phyloP scores from a whole-genome alignment of 2,888 invertebrate genomes.

The Carterocephalus palaemon region DNA sequence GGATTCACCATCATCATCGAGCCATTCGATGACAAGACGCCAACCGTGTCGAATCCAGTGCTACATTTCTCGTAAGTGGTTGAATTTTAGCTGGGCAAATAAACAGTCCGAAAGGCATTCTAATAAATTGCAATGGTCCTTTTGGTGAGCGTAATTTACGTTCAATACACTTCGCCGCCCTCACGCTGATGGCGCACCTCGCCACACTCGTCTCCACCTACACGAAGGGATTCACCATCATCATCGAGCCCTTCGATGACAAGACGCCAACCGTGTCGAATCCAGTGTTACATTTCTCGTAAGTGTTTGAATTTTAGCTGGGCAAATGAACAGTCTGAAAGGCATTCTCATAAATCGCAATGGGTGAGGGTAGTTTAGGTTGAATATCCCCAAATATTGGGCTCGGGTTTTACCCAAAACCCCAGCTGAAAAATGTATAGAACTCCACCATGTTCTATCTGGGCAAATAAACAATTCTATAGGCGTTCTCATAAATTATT shows the following conservation, averaged over 20 bases:
- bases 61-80: conserved; percentile 84
- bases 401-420: too few relatives aligned
- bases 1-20: conserved; percentile 99
- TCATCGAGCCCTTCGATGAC: conserved; percentile 98
- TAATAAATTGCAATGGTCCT: too few relatives aligned
- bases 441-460: too few relatives aligned
- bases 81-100: too few relatives aligned
- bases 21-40: conserved; percentile 97
- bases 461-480: too few relatives aligned
- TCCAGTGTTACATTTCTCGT: conserved; percentile 90
- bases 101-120: too few relatives aligned
- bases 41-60: conserved; percentile 92
- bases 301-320: too few relatives aligned
- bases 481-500: too few relatives aligned
- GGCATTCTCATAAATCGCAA: too few relatives aligned
- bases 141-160: background rate
- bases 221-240: conserved; percentile 97
- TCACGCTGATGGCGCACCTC: conserved; percentile 89
- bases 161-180: conserved; percentile 83
- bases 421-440: too few relatives aligned
- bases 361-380: background rate
- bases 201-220: conserved; percentile 98
- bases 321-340: too few relatives aligned
- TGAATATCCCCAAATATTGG: background rate
- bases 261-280: conserved; percentile 93